Evolutionary conservation across 2,113 vertebrate species (phyloP).

Genomic region (Python bivittatus): DNA sequence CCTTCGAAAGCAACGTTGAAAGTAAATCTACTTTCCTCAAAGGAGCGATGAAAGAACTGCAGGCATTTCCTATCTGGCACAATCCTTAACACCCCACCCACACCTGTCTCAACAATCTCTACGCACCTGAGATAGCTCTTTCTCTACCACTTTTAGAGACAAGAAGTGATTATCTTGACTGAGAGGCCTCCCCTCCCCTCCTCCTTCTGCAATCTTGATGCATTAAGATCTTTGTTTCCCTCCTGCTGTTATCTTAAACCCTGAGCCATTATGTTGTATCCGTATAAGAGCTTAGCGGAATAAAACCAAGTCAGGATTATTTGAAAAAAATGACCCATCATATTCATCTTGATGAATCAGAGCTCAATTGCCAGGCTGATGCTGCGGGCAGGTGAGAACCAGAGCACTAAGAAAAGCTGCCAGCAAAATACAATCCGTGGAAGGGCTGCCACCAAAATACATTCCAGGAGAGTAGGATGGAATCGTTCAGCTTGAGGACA

Average conservation of each 20-base stretch:
- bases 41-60: too few relatives aligned
- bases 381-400: not conserved
- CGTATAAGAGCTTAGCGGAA: not conserved
- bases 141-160: not conserved
- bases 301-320: not conserved
- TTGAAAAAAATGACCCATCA: not conserved
- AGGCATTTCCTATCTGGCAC: too few relatives aligned
- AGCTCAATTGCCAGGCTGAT: not conserved
- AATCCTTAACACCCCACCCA: not conserved
- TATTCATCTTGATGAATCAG: not conserved
- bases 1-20: too few relatives aligned
- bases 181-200: not conserved
- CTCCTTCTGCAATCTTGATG: not conserved
- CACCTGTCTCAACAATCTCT: not conserved
- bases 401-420: not conserved
- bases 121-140: not conserved
- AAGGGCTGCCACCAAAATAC: not conserved
- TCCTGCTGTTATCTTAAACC: not conserved
- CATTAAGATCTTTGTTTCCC: not conserved
- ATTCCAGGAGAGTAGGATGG: not conserved
- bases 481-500: not conserved
- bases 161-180: not conserved
- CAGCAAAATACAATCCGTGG: not conserved
- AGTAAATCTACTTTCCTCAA: too few relatives aligned
- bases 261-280: not conserved